Evolutionary conservation across 2,797 vertebrate genomes (phyloP), one percentile per base, ranked within the genome.

Genomic region (Limosa lapponica): DNA sequence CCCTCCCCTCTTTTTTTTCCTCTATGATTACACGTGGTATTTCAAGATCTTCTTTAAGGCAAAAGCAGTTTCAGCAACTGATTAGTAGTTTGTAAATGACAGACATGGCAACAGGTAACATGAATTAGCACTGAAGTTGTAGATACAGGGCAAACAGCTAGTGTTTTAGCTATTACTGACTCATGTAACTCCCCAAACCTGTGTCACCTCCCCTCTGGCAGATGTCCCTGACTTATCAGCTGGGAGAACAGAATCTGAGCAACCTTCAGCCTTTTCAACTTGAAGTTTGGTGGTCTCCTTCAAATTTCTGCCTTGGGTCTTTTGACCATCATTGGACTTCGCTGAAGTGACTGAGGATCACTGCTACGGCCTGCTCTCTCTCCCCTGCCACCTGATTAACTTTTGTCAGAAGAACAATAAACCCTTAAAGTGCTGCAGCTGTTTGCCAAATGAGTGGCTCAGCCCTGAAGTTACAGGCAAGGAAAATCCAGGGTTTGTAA

Each of bases 301-400:
- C 43, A 37, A 72, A 18, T 10, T 48, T 8, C 57, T 24, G 10
- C 16, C 11, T 54, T 41, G 14, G 11, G 7, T 17, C 4, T 0
- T 44, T 16, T 41, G 34, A 19, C 64, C 24, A 6, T 15, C 34
- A 41, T 0, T 22, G 5, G 18, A 64, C 44, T 72, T 25, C 54
- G 55, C 0, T 3, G 0, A 78, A 67, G 15, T 2, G 5, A 52
- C 37, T 17, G 22, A 64, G 16, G 19, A 74, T 34, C 43, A 37
- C 48, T 32, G n/a, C 9, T 4, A 54, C 4, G 10, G 27, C 36
- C 25, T 36, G 5, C 23, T 37, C 32, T 11, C 15, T 41, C 27
- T 58, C 36, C 46, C 39, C 41, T 32, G 13, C 16, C 10, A 57
- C 10, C 25, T 2, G 16, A 43, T 2, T 15, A 73, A 8, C 27